Conservation (phyloP, 2,113 vertebrate species). For the Bujurquina vittata region DNA sequence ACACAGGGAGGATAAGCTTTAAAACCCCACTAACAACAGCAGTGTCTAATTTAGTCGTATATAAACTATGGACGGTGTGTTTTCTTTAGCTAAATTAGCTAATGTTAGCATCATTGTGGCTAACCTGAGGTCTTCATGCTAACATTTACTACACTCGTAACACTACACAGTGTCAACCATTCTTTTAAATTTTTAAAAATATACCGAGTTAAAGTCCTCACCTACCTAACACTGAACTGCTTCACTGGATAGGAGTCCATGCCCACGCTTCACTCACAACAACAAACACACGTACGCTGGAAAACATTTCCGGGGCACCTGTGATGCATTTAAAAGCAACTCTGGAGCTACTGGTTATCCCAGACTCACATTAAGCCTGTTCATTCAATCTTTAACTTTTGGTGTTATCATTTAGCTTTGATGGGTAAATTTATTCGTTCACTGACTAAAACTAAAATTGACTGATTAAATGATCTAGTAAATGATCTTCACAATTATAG, state of each 20-base stretch:
- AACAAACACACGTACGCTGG: conserved; percentile 53
- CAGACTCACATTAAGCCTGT: not conserved
- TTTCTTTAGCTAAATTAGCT: not conserved
- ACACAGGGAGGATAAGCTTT: not conserved
- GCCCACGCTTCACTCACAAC: conserved; percentile 62
- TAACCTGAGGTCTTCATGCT: not conserved
- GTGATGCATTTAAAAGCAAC: conserved; percentile 42
- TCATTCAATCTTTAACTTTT: not conserved
- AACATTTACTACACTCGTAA: not conserved
- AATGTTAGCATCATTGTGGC: conserved; percentile 19
- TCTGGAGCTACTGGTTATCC: not conserved
- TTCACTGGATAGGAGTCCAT: conserved; percentile 37
- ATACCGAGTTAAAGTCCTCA: not conserved
- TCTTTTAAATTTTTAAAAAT: not conserved
- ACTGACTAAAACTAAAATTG: not conserved
- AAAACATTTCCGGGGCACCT: conserved; percentile 53
- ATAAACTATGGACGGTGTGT: not conserved
- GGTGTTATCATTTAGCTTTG: not conserved
- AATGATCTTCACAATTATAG: not conserved
- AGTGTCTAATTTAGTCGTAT: not conserved
- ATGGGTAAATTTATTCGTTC: not conserved
- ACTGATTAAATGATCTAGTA: not conserved
- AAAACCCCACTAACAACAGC: accelerated
- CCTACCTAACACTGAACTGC: conserved; percentile 32
- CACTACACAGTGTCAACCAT: not conserved